phyloP scores from a whole-genome alignment of 2,888 invertebrate genomes.

The Chamaedrilus cognettii region DNA sequence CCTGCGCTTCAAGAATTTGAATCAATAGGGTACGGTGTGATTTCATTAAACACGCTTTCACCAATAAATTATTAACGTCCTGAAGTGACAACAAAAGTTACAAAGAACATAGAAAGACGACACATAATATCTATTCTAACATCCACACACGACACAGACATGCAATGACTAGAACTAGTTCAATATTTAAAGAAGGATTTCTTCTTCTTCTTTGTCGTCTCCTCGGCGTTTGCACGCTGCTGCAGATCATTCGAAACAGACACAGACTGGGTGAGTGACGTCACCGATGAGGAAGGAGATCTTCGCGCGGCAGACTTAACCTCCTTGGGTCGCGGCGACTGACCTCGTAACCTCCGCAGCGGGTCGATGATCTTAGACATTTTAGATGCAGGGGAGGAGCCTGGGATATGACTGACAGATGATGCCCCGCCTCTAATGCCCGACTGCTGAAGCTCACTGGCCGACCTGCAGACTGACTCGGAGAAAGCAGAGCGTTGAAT shows the following conservation, averaged over 20 bases:
- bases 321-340: background rate
- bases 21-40: no score
- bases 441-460: background rate
- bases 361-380: constrained; percentile 8
- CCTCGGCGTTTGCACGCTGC: background rate
- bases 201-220: constrained; percentile 1
- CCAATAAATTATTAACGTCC: no score
- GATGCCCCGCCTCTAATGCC: background rate
- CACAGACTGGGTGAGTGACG: constrained; percentile 1
- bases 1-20: no score
- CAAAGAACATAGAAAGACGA: no score
- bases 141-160: no score
- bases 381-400: background rate
- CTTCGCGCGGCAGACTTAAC: background rate
- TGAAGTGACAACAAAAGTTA: no score
- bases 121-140: no score
- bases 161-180: no score
- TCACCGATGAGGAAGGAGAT: constrained; percentile 2
- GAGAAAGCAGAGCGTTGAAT: background rate
- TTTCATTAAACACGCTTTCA: no score
- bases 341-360: background rate
- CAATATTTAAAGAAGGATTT: constrained; percentile 1
- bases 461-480: background rate
- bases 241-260: constrained; percentile 3
- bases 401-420: background rate